Percentiles rank a stretch among this genome's conserved stretches.
Evolutionary conservation across 2,888 invertebrate species (phyloP).

Genomic region (Phymatocera aterrima): DNA sequence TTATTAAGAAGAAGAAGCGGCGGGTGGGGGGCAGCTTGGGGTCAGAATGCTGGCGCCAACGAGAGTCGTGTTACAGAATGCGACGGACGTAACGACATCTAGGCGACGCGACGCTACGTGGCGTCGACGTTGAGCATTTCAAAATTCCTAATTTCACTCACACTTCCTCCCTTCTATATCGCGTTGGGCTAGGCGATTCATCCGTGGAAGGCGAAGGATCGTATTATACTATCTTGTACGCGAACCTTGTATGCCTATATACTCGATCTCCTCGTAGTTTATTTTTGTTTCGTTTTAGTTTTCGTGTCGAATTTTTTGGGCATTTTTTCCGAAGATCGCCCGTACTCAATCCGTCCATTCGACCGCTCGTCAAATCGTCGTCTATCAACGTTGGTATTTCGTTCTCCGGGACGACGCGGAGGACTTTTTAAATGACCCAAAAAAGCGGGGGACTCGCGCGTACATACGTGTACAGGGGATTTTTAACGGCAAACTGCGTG

Average conservation of each 20-base stretch:
- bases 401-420: neutral
- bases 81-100: neutral
- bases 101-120: neutral
- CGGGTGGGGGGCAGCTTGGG: slow-evolving; percentile 51
- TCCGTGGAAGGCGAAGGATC: too few relatives aligned
- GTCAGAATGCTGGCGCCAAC: slow-evolving; percentile 67
- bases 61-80: slow-evolving; percentile 70
- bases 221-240: too few relatives aligned
- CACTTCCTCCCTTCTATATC: neutral
- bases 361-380: too few relatives aligned
- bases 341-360: too few relatives aligned
- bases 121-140: neutral
- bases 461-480: slow-evolving; percentile 52
- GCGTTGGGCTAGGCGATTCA: neutral
- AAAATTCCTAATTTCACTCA: neutral
- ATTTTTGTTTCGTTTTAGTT: too few relatives aligned
- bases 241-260: too few relatives aligned
- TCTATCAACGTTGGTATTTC: too few relatives aligned
- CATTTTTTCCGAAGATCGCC: too few relatives aligned
- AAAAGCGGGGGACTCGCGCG: neutral
- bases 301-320: too few relatives aligned
- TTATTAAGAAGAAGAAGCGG: slow-evolving; percentile 65
- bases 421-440: neutral
- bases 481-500: slow-evolving; percentile 67
- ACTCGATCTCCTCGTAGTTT: too few relatives aligned